Conservation (phyloP, 2,888 invertebrate genomes). For the Gymnoscelis rufifasciata region DNA sequence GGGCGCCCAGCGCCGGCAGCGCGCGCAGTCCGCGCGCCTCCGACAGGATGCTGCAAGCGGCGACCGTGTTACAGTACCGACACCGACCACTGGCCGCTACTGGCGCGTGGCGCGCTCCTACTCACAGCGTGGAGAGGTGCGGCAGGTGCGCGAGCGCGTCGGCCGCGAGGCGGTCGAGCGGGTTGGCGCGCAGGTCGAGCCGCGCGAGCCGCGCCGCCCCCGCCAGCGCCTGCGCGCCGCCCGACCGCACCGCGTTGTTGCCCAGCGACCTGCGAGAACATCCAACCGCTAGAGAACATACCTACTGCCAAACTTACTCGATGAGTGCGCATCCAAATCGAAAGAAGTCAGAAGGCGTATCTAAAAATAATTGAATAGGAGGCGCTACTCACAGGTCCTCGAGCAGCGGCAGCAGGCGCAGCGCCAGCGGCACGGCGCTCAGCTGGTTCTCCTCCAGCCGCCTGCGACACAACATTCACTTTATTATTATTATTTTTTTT, state of each 20-base stretch:
- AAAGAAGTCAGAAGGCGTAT: too few relatives aligned
- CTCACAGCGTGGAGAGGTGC: constrained; percentile 71
- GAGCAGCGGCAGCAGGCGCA: constrained; percentile 85
- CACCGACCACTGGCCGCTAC: too few relatives aligned
- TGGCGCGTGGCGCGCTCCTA: constrained; percentile 18
- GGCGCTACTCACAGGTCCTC: constrained; percentile 89
- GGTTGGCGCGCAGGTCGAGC: constrained; percentile 91
- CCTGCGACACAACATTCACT: constrained; percentile 36
- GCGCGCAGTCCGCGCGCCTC: constrained; percentile 87
- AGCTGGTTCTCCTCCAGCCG: constrained; percentile 67
- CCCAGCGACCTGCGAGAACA: constrained; percentile 89
- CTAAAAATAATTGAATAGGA: too few relatives aligned
- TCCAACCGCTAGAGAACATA: too few relatives aligned
- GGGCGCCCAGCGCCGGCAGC: constrained; percentile 91
- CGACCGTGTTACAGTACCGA: too few relatives aligned
- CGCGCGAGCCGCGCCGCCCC: constrained; percentile 81
- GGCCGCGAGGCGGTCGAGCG: constrained; percentile 83
- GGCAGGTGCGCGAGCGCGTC: constrained; percentile 87
- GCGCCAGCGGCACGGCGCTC: constrained; percentile 86
- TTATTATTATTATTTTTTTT: too few relatives aligned
- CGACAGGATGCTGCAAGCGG: constrained; percentile 85
- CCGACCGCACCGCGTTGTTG: constrained; percentile 85
- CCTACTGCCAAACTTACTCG: too few relatives aligned
- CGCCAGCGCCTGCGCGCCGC: constrained; percentile 85
- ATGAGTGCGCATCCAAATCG: too few relatives aligned